Percentiles rank a stretch among this genome's conserved stretches.
Conservation (phyloP, 35 echinoderm and acorn worm species). For the Lytechinus variegatus region DNA sequence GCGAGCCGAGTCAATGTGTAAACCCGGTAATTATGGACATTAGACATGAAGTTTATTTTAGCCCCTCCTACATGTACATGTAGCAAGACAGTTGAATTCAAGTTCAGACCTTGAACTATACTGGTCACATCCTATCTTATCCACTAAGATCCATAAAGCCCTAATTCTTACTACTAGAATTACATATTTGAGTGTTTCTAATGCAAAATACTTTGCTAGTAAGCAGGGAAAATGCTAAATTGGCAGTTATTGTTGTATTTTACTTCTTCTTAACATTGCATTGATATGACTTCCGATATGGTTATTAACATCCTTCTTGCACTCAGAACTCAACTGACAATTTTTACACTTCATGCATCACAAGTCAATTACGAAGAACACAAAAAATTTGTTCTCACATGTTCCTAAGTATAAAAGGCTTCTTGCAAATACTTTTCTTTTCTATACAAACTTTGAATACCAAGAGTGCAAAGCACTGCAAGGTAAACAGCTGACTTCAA, state of each 20-base stretch:
- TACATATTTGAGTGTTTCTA: no score
- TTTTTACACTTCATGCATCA: background rate
- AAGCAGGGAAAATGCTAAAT: no score
- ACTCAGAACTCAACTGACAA: no score
- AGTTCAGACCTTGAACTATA: background rate
- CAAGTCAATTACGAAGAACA: background rate
- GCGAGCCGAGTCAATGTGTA: no score
- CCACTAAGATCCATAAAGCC: no score
- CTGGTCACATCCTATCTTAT: background rate
- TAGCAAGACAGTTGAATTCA: background rate
- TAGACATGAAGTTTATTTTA: background rate
- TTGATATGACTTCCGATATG: no score
- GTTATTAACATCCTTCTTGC: no score
- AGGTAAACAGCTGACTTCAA: background rate
- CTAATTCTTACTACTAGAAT: no score
- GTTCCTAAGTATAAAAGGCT: background rate
- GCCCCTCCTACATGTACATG: background rate
- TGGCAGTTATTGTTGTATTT: no score
- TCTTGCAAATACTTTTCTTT: background rate
- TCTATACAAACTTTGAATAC: background rate
- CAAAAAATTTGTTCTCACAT: background rate
- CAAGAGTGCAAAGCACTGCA: background rate
- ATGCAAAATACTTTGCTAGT: no score
- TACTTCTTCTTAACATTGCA: no score
- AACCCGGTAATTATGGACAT: no score